Evolutionary conservation across 64 coral and sea anemone genomes (phyloP).

Genomic region (Acropora yongei): DNA sequence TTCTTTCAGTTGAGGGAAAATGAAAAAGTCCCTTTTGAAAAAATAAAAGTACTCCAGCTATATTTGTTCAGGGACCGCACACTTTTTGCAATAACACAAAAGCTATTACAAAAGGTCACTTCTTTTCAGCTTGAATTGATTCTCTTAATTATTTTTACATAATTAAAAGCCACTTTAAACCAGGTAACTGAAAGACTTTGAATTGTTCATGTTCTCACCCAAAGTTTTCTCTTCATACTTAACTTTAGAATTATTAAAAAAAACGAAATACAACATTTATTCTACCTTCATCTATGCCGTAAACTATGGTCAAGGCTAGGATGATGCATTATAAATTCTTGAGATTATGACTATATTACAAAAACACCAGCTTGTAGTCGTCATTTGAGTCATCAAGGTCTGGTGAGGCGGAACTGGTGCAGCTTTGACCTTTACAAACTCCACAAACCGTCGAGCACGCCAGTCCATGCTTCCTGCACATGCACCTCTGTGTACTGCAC

Average conservation of each 20-base stretch:
- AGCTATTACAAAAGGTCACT: constrained; percentile 7
- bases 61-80: constrained; percentile 1
- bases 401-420: constrained; percentile 29
- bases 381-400: constrained; percentile 44
- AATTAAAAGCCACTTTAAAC: constrained; percentile 16
- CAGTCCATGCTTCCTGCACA: constrained; percentile 25
- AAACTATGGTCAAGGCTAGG: constrained; percentile 14
- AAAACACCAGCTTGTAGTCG: constrained; percentile 13
- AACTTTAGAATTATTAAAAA: constrained; percentile 13
- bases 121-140: constrained; percentile 14
- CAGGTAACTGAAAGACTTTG: constrained; percentile 3
- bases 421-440: constrained; percentile 25
- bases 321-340: constrained; percentile 6
- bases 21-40: constrained; percentile 18
- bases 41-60: neutral
- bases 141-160: constrained; percentile 8
- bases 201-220: constrained; percentile 7
- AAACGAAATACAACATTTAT: constrained; percentile 12
- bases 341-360: constrained; percentile 19
- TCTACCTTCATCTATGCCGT: constrained; percentile 10
- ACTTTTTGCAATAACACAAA: neutral
- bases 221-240: constrained; percentile 3
- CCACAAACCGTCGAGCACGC: constrained; percentile 27
- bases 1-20: constrained; percentile 3
- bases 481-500: constrained; percentile 34